A percentile compares a stretch with the other conserved stretches of the same genome.
Conservation (phyloP, 2,888 invertebrate species). For the Ganaspis brasiliensis region DNA sequence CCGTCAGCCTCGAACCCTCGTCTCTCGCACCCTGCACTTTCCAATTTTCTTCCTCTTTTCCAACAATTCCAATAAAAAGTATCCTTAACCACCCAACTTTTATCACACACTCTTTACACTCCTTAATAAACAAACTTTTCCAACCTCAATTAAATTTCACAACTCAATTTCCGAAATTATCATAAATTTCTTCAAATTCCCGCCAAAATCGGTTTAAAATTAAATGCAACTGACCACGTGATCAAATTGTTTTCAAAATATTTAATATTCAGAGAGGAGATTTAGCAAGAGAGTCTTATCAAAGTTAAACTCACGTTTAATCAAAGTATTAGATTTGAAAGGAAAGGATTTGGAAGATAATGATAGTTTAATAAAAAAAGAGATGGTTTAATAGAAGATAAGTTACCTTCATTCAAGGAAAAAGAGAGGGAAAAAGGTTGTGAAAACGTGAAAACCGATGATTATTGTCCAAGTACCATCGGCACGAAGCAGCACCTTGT, state of each 20-base stretch:
- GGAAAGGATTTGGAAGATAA: neutral
- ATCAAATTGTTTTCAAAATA: too few relatives aligned
- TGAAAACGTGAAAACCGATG: conserved; percentile 19
- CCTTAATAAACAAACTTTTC: too few relatives aligned
- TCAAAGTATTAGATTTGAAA: neutral
- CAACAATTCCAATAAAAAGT: neutral
- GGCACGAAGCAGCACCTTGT: conserved; percentile 48
- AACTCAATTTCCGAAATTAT: too few relatives aligned
- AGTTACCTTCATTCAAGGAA: too few relatives aligned
- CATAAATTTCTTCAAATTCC: neutral
- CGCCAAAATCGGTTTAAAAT: conserved; percentile 13
- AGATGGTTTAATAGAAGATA: conserved; percentile 17
- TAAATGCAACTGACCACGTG: neutral
- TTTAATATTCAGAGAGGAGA: too few relatives aligned
- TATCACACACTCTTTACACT: too few relatives aligned
- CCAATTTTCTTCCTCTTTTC: neutral
- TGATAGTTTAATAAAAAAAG: neutral
- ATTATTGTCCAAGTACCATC: conserved; percentile 33
- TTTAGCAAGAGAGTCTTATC: too few relatives aligned
- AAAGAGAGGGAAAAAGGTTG: neutral
- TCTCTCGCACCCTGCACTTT: neutral
- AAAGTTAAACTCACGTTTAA: neutral
- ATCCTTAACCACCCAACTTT: too few relatives aligned
- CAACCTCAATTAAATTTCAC: too few relatives aligned
- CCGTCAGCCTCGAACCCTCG: neutral